Base-by-base conservation (phyloP, 2,797 vertebrate species). In the Acanthurus tractus region DNA sequence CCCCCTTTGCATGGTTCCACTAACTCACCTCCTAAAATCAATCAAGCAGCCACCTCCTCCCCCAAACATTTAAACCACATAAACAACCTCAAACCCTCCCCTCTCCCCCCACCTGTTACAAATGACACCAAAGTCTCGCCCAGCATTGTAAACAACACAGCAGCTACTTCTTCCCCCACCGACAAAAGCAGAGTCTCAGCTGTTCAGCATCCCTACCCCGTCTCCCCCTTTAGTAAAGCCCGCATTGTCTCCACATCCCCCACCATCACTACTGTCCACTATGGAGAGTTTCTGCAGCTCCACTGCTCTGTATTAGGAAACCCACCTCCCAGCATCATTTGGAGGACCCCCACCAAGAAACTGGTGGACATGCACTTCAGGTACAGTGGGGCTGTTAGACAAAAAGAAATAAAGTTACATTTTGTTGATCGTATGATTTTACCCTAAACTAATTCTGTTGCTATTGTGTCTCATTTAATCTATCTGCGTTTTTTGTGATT, bases 321-420 rank as follows among this genome's bases (percentile, higher is more conserved):
- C 78, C 98, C 98, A 62, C 86, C 93, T 69, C 97, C 98, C 2
- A 95, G 91, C 48, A 95, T 99, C 82, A 94, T 98, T 52, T 99
- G 98, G 98, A 96, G 97, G 50, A 95, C 96, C 3, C 97, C 98
- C 0, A 95, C 89, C 23, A 96, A 95, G 86, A 96, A 96, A 75
- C 93, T 97, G 79, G 93, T 97, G 36, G 97, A 99, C 76, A 84
- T 94, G 4, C 86, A 96, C 34, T 97, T 96, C 92, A 99, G 98
- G 98, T 99, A 94, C 7, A n/a, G 13, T 0, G 7, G 1, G 13
- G 13, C 8, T 64, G 25, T 52, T 10, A 55, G 10, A 22, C 34
- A 44, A 42, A 54, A 11, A 14, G 3, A 40, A 3, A 49, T 38
- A 2, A 2, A 48, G 8, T 50, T 29, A 34, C 3, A 62, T 25